Base-by-base conservation (phyloP, 2,113 vertebrate genomes). In the Channa argus region DNA sequence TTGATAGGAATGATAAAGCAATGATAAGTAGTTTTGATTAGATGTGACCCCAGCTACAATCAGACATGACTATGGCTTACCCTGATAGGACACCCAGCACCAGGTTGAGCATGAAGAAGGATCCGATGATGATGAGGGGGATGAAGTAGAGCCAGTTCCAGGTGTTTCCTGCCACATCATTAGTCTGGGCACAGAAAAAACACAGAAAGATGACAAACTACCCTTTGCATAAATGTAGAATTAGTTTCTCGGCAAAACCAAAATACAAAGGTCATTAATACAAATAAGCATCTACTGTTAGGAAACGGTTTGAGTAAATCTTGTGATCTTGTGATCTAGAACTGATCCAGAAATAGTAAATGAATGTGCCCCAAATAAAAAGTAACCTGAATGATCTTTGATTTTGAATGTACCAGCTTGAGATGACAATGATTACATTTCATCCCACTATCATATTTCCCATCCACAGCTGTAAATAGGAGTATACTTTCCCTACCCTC, bases 101-200 rank as follows among this genome's bases (percentile, higher is more conserved):
- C 92, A 98, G 91, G 92, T 98, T 98, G 84, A 98, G 96, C 97
- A 98, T 98, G 93, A 98, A 98, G 94, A 98, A 98, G 70, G 97
- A 98, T 58, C 97, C 97, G 0, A 98, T 97, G 94, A 98, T 97
- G 94, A 98, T 98, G 89, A 98, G 96, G 0, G 97, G 97, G 86
- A 98, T 96, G 93, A 98, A 98, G 91, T 98, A 98, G 47, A 98
- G 93, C 97, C 97, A 98, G 79, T 98, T 98, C 96, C 97, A 98
- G 49, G 94, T 95, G 82, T 96, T 96, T 65, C 97, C 97, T 1
- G 93, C 94, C 0, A 96, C 96, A 0, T 98, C 96, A 0, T 98
- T 98, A 2, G 97, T 96, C 97, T 98, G 93, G 5, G 80, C 0
- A 76, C 9, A 86, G 34, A 79, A 52, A 71, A 34, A 59, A 24